phyloP scores from a whole-genome alignment of 2,113 vertebrate species.

The Dipodomys spectabilis region DNA sequence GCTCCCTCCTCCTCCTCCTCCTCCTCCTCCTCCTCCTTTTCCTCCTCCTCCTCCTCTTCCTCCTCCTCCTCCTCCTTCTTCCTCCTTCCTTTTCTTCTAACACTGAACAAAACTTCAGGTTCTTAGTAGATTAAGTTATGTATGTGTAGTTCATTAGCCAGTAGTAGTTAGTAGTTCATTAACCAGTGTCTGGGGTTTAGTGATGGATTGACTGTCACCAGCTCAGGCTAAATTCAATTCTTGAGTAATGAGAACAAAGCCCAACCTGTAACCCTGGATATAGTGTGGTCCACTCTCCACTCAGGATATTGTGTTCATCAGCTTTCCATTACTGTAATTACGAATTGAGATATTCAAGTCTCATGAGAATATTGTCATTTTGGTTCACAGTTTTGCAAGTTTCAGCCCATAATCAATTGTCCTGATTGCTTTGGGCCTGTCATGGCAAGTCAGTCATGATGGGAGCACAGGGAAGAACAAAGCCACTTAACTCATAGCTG shows the following conservation, averaged over 20 bases:
- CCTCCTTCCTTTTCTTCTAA: not conserved
- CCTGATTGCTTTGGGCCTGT: no score
- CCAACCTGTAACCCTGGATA: fast-evolving
- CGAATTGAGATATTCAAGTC: not conserved
- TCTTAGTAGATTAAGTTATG: not conserved
- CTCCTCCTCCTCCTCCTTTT: not conserved
- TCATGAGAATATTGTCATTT: not conserved
- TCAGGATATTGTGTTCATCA: not conserved
- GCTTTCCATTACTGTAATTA: not conserved
- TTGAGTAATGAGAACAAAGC: not conserved
- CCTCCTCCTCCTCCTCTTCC: not conserved
- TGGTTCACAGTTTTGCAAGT: not conserved
- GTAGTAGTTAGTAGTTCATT: not conserved
- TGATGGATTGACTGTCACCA: not conserved
- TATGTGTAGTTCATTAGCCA: not conserved
- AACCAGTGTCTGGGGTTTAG: not conserved
- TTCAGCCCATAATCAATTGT: not conserved
- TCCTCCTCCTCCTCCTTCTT: no score
- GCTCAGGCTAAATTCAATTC: fast-evolving
- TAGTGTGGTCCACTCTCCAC: not conserved
- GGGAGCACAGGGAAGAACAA: not conserved
- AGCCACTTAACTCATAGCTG: not conserved
- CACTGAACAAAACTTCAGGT: not conserved
- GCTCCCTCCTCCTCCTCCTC: not conserved
- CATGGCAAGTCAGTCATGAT: not conserved